Percentiles rank a stretch among this genome's conserved stretches.
Conservation (phyloP, 2,797 vertebrate genomes). For the Syngnathus rostellatus region DNA sequence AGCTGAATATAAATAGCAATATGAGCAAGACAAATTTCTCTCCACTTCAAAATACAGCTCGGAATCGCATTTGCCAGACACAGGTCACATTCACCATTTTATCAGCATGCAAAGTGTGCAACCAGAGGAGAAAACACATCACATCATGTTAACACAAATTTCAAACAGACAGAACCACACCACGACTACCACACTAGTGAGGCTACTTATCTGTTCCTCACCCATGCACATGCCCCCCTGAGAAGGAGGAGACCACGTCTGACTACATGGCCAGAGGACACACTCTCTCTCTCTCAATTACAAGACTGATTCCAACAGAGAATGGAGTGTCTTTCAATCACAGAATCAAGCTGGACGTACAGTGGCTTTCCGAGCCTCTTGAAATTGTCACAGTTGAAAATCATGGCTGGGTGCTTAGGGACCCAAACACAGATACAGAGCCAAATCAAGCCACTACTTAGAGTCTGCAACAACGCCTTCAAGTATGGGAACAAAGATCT, state of each 20-base stretch:
- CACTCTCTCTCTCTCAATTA: neutral
- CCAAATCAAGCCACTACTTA: neutral
- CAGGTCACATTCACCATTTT: neutral
- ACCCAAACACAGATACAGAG: neutral
- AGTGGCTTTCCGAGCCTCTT: neutral
- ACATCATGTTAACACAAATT: neutral
- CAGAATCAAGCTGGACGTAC: neutral
- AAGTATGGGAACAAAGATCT: neutral
- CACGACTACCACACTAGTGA: neutral
- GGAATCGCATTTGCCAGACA: neutral
- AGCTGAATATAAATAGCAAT: neutral
- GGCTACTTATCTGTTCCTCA: neutral
- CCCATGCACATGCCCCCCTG: neutral
- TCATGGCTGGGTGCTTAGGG: neutral
- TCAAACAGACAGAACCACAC: neutral
- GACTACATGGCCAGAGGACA: no score
- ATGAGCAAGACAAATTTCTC: neutral
- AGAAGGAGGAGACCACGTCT: neutral
- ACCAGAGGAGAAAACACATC: neutral
- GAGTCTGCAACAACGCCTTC: neutral
- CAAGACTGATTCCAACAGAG: neutral
- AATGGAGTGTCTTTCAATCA: neutral
- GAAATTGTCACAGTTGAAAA: neutral
- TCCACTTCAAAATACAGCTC: neutral
- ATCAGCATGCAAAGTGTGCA: neutral